phyloP scores from a whole-genome alignment of 2,113 vertebrate species.

The Cololabis saira region DNA sequence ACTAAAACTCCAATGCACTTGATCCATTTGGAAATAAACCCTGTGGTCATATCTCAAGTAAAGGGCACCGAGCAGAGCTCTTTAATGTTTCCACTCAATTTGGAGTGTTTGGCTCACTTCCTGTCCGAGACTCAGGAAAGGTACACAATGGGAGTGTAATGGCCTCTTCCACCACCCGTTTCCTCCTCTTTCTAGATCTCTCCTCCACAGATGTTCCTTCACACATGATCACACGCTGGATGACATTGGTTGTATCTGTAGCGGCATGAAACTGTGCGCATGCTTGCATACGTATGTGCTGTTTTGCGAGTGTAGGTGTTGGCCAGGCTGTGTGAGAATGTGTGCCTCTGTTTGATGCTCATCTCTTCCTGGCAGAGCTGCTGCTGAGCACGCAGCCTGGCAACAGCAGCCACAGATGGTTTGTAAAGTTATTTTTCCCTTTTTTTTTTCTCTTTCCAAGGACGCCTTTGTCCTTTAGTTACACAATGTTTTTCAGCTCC shows the following conservation, averaged over 20 bases:
- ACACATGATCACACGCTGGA: not conserved
- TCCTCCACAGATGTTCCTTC: not conserved
- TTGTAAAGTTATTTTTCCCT: conserved; percentile 45
- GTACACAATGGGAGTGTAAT: conserved; percentile 50
- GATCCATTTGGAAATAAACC: conserved; percentile 20
- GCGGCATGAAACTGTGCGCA: not conserved
- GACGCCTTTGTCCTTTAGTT: conserved; percentile 33
- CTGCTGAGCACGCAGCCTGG: conserved; percentile 39
- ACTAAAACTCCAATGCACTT: not conserved
- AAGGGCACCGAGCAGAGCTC: conserved; percentile 20
- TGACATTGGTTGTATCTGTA: conserved; percentile 21
- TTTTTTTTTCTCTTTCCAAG: conserved; percentile 6
- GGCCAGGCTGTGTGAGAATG: conserved; percentile 34
- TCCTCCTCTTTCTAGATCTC: conserved; percentile 29
- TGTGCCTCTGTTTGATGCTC: conserved; percentile 38
- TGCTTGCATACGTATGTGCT: conserved; percentile 4
- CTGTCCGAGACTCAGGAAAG: conserved; percentile 62
- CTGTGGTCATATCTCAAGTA: conserved; percentile 18
- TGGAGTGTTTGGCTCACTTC: conserved; percentile 64
- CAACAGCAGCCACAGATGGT: conserved; percentile 70
- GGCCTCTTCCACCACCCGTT: conserved; percentile 32
- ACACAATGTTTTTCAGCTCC: conserved; percentile 33
- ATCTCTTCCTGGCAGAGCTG: conserved; percentile 29
- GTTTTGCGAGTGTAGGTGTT: conserved; percentile 39
- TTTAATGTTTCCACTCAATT: conserved; percentile 63